Percentiles rank a stretch among this genome's conserved stretches.
Conservation (phyloP, 2,888 invertebrate species). For the Portevinia maculata region DNA sequence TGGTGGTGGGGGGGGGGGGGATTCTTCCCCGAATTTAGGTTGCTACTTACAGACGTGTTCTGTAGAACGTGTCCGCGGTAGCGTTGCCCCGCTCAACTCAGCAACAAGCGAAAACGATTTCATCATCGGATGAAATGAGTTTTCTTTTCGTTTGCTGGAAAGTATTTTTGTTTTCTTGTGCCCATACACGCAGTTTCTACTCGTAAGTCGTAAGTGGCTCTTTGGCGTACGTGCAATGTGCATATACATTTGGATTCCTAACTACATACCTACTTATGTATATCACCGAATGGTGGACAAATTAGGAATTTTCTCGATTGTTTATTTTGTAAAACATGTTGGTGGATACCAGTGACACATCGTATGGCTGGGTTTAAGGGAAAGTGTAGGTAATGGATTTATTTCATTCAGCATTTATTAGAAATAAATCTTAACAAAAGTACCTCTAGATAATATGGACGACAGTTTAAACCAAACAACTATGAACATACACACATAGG, state of each 20-base stretch:
- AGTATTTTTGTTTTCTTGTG: constrained; percentile 58
- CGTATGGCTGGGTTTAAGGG: no score
- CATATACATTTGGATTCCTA: background rate
- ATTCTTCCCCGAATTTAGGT: constrained; percentile 15
- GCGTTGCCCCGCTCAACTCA: constrained; percentile 10
- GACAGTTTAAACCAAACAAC: no score
- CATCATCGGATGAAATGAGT: constrained; percentile 66
- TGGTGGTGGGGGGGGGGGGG: background rate
- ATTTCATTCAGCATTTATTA: no score
- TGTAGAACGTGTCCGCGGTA: constrained; percentile 13
- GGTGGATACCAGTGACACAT: no score
- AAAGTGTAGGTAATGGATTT: no score
- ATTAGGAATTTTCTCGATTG: background rate
- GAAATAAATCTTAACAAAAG: no score
- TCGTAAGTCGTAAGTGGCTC: background rate
- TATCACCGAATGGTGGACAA: background rate
- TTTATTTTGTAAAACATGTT: no score
- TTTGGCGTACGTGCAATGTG: constrained; percentile 5
- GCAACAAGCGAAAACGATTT: constrained; percentile 68
- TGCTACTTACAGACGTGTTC: constrained; percentile 25
- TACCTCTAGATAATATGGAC: no score
- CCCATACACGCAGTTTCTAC: no score
- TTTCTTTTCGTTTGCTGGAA: constrained; percentile 71
- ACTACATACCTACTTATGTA: background rate
- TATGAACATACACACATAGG: no score